phyloP scores from a whole-genome alignment of 2,888 invertebrate genomes.

The Dasypolia templi region DNA sequence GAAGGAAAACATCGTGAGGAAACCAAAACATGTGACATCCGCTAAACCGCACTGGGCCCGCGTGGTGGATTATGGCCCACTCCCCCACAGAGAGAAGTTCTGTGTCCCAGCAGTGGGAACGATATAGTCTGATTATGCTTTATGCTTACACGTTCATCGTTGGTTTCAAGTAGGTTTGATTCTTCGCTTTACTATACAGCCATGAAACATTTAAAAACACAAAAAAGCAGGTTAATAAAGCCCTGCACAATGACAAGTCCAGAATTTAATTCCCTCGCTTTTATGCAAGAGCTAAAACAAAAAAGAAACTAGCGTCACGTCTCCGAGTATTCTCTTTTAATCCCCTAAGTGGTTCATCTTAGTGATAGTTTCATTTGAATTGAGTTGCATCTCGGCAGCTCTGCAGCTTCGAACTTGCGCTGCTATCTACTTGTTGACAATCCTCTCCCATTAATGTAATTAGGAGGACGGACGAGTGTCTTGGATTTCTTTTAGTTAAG shows the following conservation, averaged over 20 bases:
- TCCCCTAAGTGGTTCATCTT: conserved; percentile 70
- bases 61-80: no score
- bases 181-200: neutral
- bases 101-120: no score
- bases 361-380: conserved; percentile 68
- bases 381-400: conserved; percentile 44
- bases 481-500: conserved; percentile 53
- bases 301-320: conserved; percentile 32
- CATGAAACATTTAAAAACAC: neutral
- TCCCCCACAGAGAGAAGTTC: no score
- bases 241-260: neutral
- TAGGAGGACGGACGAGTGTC: conserved; percentile 39
- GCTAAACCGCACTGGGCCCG: no score
- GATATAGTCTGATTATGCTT: no score
- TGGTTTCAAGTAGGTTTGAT: neutral
- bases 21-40: no score
- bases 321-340: conserved; percentile 67
- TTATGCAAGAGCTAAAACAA: conserved; percentile 47
- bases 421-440: conserved; percentile 55
- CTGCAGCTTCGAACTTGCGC: conserved; percentile 36
- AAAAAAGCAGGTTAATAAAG: conserved; percentile 1
- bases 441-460: conserved; percentile 64
- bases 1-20: no score
- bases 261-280: conserved; percentile 30
- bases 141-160: no score